A percentile compares a stretch with the other conserved stretches of the same genome.
These are phyloP conservation scores for Macquaria australasica DNA, from an alignment of 2,113 vertebrate genomes.

Conservation along the genomic window DNA sequence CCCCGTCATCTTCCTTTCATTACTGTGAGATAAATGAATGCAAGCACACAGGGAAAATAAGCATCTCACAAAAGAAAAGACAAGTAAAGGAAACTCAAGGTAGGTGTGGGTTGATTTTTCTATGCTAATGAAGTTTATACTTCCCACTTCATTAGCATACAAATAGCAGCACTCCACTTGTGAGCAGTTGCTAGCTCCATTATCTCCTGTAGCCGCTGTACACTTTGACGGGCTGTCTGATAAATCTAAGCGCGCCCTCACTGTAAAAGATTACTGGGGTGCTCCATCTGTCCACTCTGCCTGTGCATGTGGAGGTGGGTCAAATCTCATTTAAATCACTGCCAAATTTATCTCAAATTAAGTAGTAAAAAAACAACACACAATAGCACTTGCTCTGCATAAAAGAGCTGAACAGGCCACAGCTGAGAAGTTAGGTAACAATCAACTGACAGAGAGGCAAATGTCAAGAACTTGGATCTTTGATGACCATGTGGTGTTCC, in stretches of 20 bases:
- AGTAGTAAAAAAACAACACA: not conserved
- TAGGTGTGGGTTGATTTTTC: slow-evolving; percentile 34
- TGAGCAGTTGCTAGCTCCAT: slow-evolving; percentile 55
- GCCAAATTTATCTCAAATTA: slow-evolving; percentile 67
- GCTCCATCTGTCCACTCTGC: slow-evolving; percentile 73
- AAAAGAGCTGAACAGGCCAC: slow-evolving; percentile 17
- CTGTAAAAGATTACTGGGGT: slow-evolving; percentile 63
- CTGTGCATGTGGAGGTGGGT: slow-evolving; percentile 48
- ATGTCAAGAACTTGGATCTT: slow-evolving; percentile 38
- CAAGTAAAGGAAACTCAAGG: slow-evolving; percentile 16
- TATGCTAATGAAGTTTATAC: slow-evolving; percentile 66
- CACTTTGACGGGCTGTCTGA: slow-evolving; percentile 65
- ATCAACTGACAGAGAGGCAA: slow-evolving; percentile 19
- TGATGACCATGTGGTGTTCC: slow-evolving; percentile 4
- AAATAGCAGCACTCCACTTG: slow-evolving; percentile 69
- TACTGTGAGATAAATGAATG: slow-evolving; percentile 13
- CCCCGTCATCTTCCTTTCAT: slow-evolving; percentile 21
- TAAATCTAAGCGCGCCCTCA: slow-evolving; percentile 56
- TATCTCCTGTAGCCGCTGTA: slow-evolving; percentile 52
- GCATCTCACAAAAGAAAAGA: slow-evolving; percentile 37
- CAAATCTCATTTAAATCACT: slow-evolving; percentile 61
- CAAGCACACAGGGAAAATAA: slow-evolving; percentile 12
- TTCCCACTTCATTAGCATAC: slow-evolving; percentile 72
- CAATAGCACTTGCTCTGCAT: slow-evolving; percentile 18
- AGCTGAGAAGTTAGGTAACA: slow-evolving; percentile 20